Evolutionary conservation across 2,113 vertebrate species (phyloP).

Genomic region (Parus major): DNA sequence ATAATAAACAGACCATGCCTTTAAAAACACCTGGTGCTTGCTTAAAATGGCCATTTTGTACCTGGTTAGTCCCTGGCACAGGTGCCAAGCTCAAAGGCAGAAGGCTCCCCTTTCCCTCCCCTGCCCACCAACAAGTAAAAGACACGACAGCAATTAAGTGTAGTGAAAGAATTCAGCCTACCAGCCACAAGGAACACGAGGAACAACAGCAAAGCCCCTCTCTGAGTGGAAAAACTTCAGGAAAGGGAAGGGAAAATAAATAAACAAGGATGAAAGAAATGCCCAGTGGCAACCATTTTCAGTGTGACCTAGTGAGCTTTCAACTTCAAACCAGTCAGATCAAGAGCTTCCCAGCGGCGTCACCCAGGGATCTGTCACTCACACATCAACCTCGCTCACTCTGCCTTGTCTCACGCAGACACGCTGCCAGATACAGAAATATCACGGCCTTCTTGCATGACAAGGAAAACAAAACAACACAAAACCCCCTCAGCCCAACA

Average conservation of each 20-base stretch:
- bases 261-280: conserved; percentile 81
- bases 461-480: neutral
- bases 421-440: conserved; percentile 33
- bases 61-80: neutral
- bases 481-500: neutral
- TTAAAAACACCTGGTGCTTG: neutral
- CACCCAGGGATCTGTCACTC: conserved; percentile 68
- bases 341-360: conserved; percentile 74
- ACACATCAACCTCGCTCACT: conserved; percentile 49
- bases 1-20: conserved; percentile 32
- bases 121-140: neutral
- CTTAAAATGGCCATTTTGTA: neutral
- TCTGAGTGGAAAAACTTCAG: conserved; percentile 15
- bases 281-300: conserved; percentile 75
- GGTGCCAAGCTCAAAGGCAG: neutral
- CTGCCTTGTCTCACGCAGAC: conserved; percentile 49
- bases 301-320: conserved; percentile 75
- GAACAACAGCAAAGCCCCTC: neutral
- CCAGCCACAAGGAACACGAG: neutral
- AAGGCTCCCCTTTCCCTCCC: neutral
- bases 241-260: conserved; percentile 25
- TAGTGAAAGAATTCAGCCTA: neutral
- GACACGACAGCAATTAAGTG: neutral
- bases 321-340: conserved; percentile 79
- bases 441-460: neutral